phyloP scores from a whole-genome alignment of 2,888 invertebrate species.

The Physocephala rufipes region DNA sequence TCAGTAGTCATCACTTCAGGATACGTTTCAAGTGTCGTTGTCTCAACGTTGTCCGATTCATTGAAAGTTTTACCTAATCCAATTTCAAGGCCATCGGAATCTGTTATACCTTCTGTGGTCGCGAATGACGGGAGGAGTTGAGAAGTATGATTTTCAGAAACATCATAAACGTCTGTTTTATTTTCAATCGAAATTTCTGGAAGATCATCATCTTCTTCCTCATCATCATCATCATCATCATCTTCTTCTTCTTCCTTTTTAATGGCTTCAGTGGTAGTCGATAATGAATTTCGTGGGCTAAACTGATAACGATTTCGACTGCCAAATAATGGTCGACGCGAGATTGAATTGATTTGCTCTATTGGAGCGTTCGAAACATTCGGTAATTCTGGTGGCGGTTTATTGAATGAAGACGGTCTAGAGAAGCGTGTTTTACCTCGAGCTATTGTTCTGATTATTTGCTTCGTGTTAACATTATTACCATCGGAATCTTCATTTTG shows the following conservation, averaged over 20 bases:
- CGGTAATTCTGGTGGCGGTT: not conserved
- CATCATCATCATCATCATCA: conserved; percentile 22
- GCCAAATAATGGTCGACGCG: conserved; percentile 35
- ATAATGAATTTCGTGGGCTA: conserved; percentile 27
- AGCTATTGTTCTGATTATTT: not conserved
- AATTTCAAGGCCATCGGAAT: conserved; percentile 22
- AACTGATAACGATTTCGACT: conserved; percentile 41
- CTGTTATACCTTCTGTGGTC: not conserved
- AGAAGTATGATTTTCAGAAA: not conserved
- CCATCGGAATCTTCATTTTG: not conserved
- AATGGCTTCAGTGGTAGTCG: conserved; percentile 27
- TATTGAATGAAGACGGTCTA: not conserved
- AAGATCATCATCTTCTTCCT: conserved; percentile 29
- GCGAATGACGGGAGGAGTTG: not conserved
- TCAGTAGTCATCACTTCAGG: conserved; percentile 22
- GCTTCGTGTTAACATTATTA: conserved; percentile 4
- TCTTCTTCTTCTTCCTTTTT: conserved; percentile 19
- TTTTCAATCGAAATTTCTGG: not conserved
- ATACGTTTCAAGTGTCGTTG: conserved; percentile 14
- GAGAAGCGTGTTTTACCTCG: conserved; percentile 36
- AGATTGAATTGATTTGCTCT: not conserved
- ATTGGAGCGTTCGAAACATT: conserved; percentile 6
- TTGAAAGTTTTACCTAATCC: not conserved
- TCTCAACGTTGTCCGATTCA: not conserved
- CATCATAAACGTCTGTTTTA: not conserved